A percentile compares a stretch with the other conserved stretches of the same genome.
Conservation (phyloP, 2,113 vertebrate species). For the Apteryx owenii region DNA sequence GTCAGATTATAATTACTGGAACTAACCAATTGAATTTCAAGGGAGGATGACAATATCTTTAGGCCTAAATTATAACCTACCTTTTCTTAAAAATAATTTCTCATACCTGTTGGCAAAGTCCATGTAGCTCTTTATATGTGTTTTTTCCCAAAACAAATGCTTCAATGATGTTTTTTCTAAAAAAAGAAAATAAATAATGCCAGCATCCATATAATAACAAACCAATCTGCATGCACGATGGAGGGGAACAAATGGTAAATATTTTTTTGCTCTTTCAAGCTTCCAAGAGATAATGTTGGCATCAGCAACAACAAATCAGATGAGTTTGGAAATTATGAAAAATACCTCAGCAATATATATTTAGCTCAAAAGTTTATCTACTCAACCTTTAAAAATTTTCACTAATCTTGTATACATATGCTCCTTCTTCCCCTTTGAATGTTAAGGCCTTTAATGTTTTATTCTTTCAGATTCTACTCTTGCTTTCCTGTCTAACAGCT, state of each 20-base stretch:
- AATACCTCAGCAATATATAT: background rate
- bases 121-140: slow-evolving; percentile 28
- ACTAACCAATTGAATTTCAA: background rate
- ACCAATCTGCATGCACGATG: background rate
- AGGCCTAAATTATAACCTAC: background rate
- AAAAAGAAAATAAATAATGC: slow-evolving; percentile 55
- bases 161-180: slow-evolving; percentile 41
- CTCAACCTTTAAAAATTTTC: background rate
- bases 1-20: background rate
- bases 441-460: background rate
- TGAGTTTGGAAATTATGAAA: background rate
- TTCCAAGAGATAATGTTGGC: background rate
- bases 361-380: background rate
- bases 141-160: slow-evolving; percentile 47
- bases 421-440: background rate
- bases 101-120: slow-evolving; percentile 20
- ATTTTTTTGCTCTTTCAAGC: background rate
- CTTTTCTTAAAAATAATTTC: slow-evolving; percentile 28
- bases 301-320: slow-evolving; percentile 4
- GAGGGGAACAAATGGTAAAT: background rate
- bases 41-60: background rate
- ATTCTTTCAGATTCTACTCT: background rate
- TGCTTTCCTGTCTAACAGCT: background rate
- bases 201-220: slow-evolving; percentile 13
- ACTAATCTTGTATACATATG: background rate